Conservation (phyloP, 64 coral and sea anemone genomes). For the Stichodactyla mertensii region DNA sequence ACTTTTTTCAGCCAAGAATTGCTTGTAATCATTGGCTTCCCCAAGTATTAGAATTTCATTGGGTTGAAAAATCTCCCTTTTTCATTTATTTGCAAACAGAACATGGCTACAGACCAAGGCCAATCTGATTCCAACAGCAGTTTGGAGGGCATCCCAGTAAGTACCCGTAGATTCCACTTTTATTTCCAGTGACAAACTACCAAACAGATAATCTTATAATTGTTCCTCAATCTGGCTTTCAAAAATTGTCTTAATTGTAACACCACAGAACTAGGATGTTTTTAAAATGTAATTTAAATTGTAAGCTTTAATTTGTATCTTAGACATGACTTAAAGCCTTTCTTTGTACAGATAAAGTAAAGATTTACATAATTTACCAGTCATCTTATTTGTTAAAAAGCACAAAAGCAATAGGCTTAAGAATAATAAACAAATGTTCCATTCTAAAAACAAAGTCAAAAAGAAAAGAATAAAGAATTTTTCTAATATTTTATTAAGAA, state of each 20-base stretch:
- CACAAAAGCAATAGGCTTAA: not conserved
- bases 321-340: not conserved
- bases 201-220: not conserved
- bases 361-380: not conserved
- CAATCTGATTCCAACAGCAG: conserved; percentile 54
- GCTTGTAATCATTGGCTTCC: not conserved
- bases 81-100: conserved; percentile 30
- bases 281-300: not conserved
- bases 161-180: not conserved
- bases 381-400: not conserved
- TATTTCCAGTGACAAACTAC: not conserved
- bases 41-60: not conserved
- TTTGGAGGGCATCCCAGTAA: conserved; percentile 72
- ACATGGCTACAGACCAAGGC: conserved; percentile 84
- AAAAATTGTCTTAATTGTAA: not conserved
- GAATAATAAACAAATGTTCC: not conserved
- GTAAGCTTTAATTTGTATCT: not conserved
- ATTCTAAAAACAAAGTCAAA: not conserved
- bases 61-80: not conserved
- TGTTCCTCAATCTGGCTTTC: not conserved
- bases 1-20: not conserved
- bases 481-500: not conserved
- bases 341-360: not conserved
- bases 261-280: not conserved
- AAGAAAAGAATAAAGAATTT: not conserved